Evolutionary conservation across 2,113 vertebrate species (phyloP), one percentile per base, ranked within the genome.

Genomic region (Phyllostomus discolor): DNA sequence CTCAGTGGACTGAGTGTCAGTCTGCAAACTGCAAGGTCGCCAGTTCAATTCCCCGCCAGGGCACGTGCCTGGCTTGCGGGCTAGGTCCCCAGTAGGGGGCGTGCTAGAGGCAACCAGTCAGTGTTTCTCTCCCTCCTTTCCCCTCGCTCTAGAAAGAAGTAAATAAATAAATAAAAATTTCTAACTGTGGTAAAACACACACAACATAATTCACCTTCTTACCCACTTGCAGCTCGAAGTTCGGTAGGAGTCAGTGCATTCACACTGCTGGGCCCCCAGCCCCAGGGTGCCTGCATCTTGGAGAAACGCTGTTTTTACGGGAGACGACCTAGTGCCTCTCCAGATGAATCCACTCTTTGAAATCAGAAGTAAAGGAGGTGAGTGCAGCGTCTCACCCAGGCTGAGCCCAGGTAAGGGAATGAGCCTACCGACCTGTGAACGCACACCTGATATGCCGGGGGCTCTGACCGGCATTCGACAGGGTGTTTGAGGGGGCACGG

Each of bases 361-460:
- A 97, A 62, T 62, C 83, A 96, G 94, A 69, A 10, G 46, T 81
- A 89, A 83, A 94, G 57, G n/a, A 31, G 92, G 93, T 12, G 50
- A 86, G 48, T 38, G 50, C 73, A 79, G 50, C 22, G 14, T 43
- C 83, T 66, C 86, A 41, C 62, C 88, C 52, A 76, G 70, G 52
- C 46, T 33, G 72, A 70, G 16, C 16, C 66, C 48, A 11, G 67
- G 33, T 69, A 69, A 52, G 0, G 31, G 64, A 94, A 59, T 24
- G n/a, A 69, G 41, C 59, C 43, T 28, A 24, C 59, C 75, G 69
- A 12, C 14, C 43, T 14, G 43, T 16, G 59, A 72, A 59, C 33
- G 48, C 67, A 57, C 66, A 33, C 20, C 57, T 24, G 5, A 20
- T 11, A 76, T 81, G 69, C 33, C 4, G 46, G 2, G 54, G 48